phyloP scores from a whole-genome alignment of 2,888 invertebrate genomes.

The Andrena flavipes region DNA sequence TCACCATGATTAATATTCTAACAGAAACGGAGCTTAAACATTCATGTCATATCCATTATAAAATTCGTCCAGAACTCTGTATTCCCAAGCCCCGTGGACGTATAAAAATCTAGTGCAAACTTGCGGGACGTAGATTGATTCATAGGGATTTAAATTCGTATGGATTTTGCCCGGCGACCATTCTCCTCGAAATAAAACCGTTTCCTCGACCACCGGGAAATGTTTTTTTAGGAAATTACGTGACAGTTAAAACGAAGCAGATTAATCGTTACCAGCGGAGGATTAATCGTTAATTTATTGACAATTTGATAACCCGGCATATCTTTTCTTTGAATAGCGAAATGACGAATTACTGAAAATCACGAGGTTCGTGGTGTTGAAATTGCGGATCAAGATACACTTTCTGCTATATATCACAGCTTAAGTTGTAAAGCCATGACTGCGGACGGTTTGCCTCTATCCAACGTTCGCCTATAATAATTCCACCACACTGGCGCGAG shows the following conservation, averaged over 20 bases:
- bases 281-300: no score
- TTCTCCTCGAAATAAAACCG: background rate
- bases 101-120: background rate
- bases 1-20: no score
- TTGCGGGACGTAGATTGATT: conserved; percentile 20
- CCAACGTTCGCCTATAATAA: background rate
- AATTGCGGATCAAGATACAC: background rate
- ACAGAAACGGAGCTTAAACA: no score
- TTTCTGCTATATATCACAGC: background rate
- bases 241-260: background rate
- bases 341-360: no score
- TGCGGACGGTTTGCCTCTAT: conserved; percentile 21
- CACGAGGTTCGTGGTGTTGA: no score
- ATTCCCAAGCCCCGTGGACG: background rate
- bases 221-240: conserved; percentile 3
- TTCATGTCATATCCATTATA: background rate
- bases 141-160: conserved; percentile 9
- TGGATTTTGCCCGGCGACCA: background rate
- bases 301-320: no score
- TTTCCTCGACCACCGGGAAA: background rate
- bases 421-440: conserved; percentile 29
- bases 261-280: background rate
- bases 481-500: conserved; percentile 17
- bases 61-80: background rate
- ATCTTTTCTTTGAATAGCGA: no score